phyloP scores from a whole-genome alignment of 1,140 invertebrate species.

The Megalonaias nervosa region DNA sequence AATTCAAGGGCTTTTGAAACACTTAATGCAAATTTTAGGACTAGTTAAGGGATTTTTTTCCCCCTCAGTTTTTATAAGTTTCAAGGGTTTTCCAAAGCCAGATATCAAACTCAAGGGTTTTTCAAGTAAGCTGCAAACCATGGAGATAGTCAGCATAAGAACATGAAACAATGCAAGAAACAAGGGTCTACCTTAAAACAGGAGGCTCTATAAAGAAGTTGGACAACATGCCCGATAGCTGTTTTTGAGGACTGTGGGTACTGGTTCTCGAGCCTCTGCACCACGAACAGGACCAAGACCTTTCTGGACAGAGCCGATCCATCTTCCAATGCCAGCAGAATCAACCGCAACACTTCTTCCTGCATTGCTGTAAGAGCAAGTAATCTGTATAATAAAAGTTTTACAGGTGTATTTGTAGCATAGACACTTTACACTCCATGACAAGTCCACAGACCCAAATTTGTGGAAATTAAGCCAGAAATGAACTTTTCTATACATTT shows the following conservation, averaged over 20 bases:
- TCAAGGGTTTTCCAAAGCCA: too few species aligned
- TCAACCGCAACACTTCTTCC: constrained; percentile 96
- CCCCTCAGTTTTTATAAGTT: too few species aligned
- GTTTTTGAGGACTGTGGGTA: constrained; percentile 99
- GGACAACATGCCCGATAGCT: constrained; percentile 98
- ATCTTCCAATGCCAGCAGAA: constrained; percentile 94
- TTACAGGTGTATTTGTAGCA: not conserved
- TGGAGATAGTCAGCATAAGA: too few species aligned
- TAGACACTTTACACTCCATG: too few species aligned
- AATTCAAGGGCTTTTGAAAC: too few species aligned
- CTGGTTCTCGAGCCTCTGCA: constrained; percentile 93
- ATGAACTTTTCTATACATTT: too few species aligned
- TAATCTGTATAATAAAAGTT: not conserved
- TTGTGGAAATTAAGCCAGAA: not conserved
- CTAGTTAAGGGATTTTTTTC: too few species aligned
- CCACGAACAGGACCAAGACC: constrained; percentile 98
- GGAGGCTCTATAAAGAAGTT: constrained; percentile 96
- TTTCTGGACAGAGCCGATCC: constrained; percentile 97
- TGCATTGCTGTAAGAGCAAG: constrained; percentile 86
- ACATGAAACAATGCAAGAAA: too few species aligned
- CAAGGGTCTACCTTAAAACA: constrained; percentile 90
- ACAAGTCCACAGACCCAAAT: not conserved
- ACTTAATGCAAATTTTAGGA: too few species aligned
- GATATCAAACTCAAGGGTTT: too few species aligned
- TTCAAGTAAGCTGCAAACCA: too few species aligned